These are phyloP conservation scores for Sialis lutaria DNA, from an alignment of 2,888 invertebrate genomes.

Conservation along the genomic window DNA sequence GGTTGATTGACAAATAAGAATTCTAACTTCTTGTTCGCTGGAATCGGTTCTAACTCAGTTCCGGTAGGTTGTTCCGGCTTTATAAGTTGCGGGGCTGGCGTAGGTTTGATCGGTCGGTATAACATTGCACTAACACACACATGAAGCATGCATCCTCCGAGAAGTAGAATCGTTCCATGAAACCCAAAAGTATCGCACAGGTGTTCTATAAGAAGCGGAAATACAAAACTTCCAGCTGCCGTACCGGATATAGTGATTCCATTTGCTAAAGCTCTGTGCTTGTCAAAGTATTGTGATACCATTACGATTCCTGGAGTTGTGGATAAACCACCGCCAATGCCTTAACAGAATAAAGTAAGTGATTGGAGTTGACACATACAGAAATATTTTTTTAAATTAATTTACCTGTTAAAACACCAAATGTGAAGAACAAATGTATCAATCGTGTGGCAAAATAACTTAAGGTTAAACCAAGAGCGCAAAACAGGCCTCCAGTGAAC, in stretches of 20 bases:
- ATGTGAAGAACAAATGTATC: slow-evolving; percentile 48
- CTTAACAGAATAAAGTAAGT: slow-evolving; percentile 19
- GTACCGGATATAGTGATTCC: slow-evolving; percentile 69
- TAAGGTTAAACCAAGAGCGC: slow-evolving; percentile 47
- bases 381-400: background rate
- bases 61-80: slow-evolving; percentile 21
- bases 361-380: background rate
- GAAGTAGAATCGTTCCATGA: slow-evolving; percentile 49
- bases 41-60: background rate
- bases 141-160: slow-evolving; percentile 56
- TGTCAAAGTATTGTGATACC: slow-evolving; percentile 64
- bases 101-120: slow-evolving; percentile 34
- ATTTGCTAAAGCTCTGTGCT: slow-evolving; percentile 60
- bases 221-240: slow-evolving; percentile 61
- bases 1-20: background rate
- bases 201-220: slow-evolving; percentile 55
- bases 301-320: slow-evolving; percentile 69
- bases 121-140: slow-evolving; percentile 55
- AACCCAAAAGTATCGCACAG: slow-evolving; percentile 52
- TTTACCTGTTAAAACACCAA: slow-evolving; percentile 53
- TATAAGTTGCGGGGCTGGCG: background rate
- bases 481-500: slow-evolving; percentile 54
- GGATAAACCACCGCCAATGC: slow-evolving; percentile 61
- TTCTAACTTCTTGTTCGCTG: slow-evolving; percentile 5
- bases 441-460: slow-evolving; percentile 54